Conservation (phyloP, 2,113 vertebrate species). For the Hippocampus comes region DNA sequence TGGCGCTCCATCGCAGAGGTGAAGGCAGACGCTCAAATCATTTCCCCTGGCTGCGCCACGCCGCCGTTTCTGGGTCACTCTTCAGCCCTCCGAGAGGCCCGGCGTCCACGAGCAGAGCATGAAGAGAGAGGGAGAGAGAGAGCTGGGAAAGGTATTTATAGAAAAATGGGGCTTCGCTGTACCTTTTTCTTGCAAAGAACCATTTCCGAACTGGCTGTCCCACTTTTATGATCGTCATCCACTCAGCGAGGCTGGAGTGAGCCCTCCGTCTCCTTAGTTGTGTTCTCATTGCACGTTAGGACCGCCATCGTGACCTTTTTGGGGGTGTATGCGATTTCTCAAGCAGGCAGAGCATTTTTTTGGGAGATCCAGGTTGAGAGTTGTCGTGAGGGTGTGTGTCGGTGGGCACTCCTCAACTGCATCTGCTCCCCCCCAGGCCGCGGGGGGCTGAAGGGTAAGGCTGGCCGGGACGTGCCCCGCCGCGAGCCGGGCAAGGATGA, state of each 20-base stretch:
- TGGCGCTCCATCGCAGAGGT: constrained; percentile 42
- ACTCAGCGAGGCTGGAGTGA: constrained; percentile 58
- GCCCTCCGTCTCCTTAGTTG: constrained; percentile 58
- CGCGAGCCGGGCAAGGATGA: constrained; percentile 66
- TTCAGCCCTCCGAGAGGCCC: constrained; percentile 69
- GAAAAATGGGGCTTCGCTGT: constrained; percentile 79
- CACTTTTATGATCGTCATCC: constrained; percentile 68
- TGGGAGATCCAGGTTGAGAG: background rate
- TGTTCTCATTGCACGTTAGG: constrained; percentile 58
- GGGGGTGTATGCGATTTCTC: constrained; percentile 4
- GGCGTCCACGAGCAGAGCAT: constrained; percentile 60
- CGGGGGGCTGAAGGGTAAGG: constrained; percentile 54
- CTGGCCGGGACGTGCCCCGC: constrained; percentile 63
- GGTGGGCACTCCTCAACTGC: constrained; percentile 54
- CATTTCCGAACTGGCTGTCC: constrained; percentile 75
- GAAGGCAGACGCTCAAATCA: constrained; percentile 57
- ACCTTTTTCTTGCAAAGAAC: constrained; percentile 77
- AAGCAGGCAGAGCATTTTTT: constrained; percentile 6
- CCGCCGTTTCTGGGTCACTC: constrained; percentile 76
- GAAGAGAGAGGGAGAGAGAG: constrained; percentile 43
- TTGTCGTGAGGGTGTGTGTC: background rate
- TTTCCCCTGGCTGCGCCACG: constrained; percentile 65
- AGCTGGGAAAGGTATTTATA: constrained; percentile 75
- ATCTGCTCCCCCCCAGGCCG: constrained; percentile 45
- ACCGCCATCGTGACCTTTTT: constrained; percentile 55